Evolutionary conservation across 2,113 vertebrate species (phyloP).

Genomic region (Oceanodroma tethys): DNA sequence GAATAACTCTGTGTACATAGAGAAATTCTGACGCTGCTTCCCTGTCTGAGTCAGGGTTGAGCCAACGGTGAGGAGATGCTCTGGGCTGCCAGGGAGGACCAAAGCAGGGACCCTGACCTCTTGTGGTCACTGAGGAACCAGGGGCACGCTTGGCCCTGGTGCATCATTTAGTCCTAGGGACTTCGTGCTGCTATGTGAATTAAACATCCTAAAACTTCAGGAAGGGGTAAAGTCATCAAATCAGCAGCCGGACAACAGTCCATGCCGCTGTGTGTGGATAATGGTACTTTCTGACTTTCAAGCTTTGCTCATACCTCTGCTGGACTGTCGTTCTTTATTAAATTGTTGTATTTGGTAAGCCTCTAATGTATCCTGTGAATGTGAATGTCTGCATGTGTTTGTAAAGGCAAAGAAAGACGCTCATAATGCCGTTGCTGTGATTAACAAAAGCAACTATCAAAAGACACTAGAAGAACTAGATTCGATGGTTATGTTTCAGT

Average conservation of each 20-base stretch:
- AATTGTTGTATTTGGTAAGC: background rate
- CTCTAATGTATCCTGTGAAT: background rate
- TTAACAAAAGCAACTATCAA: background rate
- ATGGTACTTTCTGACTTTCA: background rate
- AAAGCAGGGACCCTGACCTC: background rate
- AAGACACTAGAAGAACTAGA: background rate
- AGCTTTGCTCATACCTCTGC: background rate
- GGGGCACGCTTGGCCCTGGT: background rate
- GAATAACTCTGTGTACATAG: background rate
- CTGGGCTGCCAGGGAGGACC: background rate
- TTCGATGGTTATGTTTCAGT: background rate
- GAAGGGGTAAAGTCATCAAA: background rate
- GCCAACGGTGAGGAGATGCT: background rate
- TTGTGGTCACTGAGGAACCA: background rate
- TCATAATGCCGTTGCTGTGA: background rate
- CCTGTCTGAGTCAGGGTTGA: background rate
- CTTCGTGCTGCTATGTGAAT: background rate
- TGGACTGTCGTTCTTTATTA: background rate
- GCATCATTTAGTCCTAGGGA: background rate
- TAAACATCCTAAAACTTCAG: background rate
- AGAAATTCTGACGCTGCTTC: background rate
- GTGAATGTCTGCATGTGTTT: background rate
- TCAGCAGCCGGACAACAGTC: background rate
- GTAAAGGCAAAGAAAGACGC: background rate
- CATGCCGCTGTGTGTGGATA: background rate